These are phyloP conservation scores for Tiliqua scincoides DNA, from an alignment of 2,113 vertebrate genomes.

Conservation along the genomic window DNA sequence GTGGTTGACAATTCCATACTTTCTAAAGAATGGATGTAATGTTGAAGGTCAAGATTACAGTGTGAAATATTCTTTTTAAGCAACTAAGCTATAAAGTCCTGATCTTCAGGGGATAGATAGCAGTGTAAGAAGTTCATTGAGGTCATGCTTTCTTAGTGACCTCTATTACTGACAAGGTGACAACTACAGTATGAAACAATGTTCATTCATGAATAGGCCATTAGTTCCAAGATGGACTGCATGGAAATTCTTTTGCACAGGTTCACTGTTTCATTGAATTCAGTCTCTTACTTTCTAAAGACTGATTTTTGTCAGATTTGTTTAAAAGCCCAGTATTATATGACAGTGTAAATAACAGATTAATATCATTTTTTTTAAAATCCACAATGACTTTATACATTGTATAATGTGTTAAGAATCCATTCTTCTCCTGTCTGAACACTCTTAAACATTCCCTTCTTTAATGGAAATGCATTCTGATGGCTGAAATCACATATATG, in stretches of 20 bases:
- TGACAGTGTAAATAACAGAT: background rate
- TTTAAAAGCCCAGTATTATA: background rate
- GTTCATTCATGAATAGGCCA: background rate
- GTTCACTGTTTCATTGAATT: background rate
- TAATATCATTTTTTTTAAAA: background rate
- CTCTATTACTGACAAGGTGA: constrained; percentile 1
- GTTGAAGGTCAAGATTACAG: accelerated
- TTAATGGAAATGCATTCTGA: background rate
- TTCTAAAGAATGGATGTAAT: background rate
- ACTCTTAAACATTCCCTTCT: background rate
- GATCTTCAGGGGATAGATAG: background rate
- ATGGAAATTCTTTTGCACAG: background rate
- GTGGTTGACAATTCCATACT: background rate
- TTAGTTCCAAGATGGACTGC: background rate
- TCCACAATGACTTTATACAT: background rate
- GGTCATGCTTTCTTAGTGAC: background rate
- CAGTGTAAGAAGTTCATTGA: background rate
- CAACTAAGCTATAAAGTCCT: too few relatives aligned
- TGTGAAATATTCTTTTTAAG: background rate
- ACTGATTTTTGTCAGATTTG: background rate
- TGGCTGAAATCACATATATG: background rate
- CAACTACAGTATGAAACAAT: background rate
- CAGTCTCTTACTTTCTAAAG: background rate
- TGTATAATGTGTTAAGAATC: background rate
- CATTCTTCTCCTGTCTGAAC: background rate